Conservation (phyloP, 2,797 vertebrate species). For the Phrynocephalus guinanensis region DNA sequence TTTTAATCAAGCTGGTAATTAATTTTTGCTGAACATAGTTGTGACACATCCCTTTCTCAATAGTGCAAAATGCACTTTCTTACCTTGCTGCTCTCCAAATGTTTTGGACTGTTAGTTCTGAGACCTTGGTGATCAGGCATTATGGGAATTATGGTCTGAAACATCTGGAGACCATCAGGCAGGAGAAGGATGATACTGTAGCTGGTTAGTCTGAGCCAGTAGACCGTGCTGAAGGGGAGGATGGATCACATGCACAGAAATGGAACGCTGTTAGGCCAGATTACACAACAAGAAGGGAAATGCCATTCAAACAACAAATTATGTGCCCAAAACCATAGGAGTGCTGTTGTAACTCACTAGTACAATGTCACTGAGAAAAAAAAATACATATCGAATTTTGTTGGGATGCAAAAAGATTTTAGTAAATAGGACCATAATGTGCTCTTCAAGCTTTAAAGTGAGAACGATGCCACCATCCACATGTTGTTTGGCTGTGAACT, state of each 20-base stretch:
- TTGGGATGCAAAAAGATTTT: not conserved
- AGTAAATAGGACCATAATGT: not conserved
- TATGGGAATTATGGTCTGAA: not conserved
- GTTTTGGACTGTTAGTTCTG: not conserved
- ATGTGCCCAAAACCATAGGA: not conserved
- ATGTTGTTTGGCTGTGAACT: not conserved
- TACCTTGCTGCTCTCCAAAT: not conserved
- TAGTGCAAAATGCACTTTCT: not conserved
- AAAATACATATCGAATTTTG: not conserved
- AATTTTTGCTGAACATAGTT: conserved; percentile 2
- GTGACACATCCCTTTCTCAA: not conserved
- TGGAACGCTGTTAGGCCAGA: not conserved
- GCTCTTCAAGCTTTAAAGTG: not conserved
- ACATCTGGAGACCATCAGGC: not conserved
- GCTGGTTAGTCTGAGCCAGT: not conserved
- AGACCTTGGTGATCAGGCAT: not conserved
- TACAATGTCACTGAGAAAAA: not conserved
- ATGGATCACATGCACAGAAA: not conserved
- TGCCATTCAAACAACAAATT: not conserved
- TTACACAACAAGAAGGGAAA: not conserved
- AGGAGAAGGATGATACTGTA: not conserved
- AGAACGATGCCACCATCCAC: not conserved
- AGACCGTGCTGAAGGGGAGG: not conserved
- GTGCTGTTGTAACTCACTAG: not conserved
- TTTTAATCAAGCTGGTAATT: conserved; percentile 23